Percentiles rank a stretch among this genome's conserved stretches.
Evolutionary conservation across 2,888 invertebrate species (phyloP).

Genomic region (Aphidoletes aphidimyza): DNA sequence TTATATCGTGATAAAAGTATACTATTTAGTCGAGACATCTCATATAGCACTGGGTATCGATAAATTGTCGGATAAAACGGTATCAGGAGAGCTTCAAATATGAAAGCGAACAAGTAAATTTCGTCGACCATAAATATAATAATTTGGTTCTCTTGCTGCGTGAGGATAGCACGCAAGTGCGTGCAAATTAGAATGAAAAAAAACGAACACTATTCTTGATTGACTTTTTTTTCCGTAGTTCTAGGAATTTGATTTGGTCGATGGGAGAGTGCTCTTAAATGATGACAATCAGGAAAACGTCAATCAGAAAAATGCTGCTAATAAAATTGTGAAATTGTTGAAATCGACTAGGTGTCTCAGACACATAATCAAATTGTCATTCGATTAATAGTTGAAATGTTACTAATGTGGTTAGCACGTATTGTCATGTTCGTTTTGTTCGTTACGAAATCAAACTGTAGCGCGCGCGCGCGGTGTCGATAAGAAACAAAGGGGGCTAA

Average conservation of each 20-base stretch:
- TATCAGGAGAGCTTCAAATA: too few relatives aligned
- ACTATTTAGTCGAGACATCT: too few relatives aligned
- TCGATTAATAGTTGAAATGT: slow-evolving; percentile 36
- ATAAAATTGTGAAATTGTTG: neutral
- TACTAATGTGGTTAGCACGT: slow-evolving; percentile 26
- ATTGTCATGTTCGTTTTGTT: neutral
- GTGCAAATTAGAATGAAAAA: neutral
- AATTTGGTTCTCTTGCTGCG: too few relatives aligned
- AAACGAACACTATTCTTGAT: neutral
- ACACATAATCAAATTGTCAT: slow-evolving; percentile 47
- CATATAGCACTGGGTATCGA: too few relatives aligned
- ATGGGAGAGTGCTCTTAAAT: neutral
- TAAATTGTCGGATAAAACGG: too few relatives aligned
- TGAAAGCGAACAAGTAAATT: too few relatives aligned
- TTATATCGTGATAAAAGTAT: too few relatives aligned
- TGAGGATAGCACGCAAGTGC: too few relatives aligned
- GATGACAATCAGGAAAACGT: neutral
- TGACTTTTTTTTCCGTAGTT: too few relatives aligned
- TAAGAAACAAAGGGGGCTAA: neutral
- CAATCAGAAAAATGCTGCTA: neutral
- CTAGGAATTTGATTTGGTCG: too few relatives aligned
- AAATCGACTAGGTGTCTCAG: slow-evolving; percentile 8
- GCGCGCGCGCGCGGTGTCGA: neutral
- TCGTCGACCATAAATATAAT: too few relatives aligned
- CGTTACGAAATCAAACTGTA: neutral